phyloP scores from a whole-genome alignment of 1,140 invertebrate genomes.

The Anastrepha ludens region DNA sequence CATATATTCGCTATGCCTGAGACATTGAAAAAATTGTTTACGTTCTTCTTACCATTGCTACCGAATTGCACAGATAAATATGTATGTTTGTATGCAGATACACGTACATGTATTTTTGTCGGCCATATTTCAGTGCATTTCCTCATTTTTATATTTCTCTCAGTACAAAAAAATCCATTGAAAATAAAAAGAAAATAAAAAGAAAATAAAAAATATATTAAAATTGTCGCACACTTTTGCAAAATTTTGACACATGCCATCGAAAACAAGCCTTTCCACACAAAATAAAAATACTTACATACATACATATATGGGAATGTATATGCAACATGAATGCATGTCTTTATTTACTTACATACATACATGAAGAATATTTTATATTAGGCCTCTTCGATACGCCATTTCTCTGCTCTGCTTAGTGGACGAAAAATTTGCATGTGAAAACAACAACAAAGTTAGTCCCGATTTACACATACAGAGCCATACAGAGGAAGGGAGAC shows the following conservation, averaged over 20 bases:
- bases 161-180: neutral
- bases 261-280: neutral
- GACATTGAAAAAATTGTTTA: conserved; percentile 41
- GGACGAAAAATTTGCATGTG: too few species aligned
- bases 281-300: neutral
- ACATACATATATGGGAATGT: too few species aligned
- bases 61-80: neutral
- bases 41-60: conserved; percentile 1
- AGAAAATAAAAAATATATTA: neutral
- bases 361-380: too few species aligned
- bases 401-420: too few species aligned
- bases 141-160: conserved; percentile 5
- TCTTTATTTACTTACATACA: too few species aligned
- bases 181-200: neutral
- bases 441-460: too few species aligned
- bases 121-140: conserved; percentile 7
- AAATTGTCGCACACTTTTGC: conserved; percentile 1
- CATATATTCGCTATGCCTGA: neutral
- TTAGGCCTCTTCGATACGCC: too few species aligned
- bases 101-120: neutral
- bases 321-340: too few species aligned
- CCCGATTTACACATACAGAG: too few species aligned
- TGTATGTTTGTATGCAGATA: neutral
- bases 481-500: too few species aligned
- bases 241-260: neutral